phyloP scores from a whole-genome alignment of 1,140 invertebrate species.

The Branchinecta lindahli region DNA sequence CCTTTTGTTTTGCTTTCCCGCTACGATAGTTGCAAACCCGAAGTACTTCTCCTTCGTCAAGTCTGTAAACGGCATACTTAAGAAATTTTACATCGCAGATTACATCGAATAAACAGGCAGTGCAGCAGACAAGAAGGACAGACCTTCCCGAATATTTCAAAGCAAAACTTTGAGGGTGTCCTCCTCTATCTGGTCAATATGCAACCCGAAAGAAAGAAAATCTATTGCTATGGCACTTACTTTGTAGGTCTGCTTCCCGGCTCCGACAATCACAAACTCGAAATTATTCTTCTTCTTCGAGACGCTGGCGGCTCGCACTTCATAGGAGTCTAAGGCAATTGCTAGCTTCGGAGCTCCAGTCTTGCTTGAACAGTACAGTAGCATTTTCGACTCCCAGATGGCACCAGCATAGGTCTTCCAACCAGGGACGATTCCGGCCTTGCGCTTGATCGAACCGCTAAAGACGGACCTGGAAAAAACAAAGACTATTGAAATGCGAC shows the following conservation, averaged over 20 bases:
- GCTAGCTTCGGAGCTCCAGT: not conserved
- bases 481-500: too few relatives aligned
- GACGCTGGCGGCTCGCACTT: slow-evolving; percentile 7
- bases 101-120: too few relatives aligned
- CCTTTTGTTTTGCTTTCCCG: too few relatives aligned
- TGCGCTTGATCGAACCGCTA: not conserved
- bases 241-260: not conserved
- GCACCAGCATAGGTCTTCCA: not conserved
- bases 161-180: too few relatives aligned
- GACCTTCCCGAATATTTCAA: too few relatives aligned
- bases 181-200: too few relatives aligned
- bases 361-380: not conserved
- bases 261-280: slow-evolving; percentile 1
- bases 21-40: too few relatives aligned
- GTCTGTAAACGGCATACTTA: too few relatives aligned
- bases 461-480: not conserved
- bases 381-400: not conserved
- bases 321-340: not conserved
- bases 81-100: too few relatives aligned
- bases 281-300: slow-evolving; percentile 3
- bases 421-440: not conserved
- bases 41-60: too few relatives aligned
- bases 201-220: too few relatives aligned
- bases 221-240: not conserved
- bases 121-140: too few relatives aligned